phyloP scores from a whole-genome alignment of 2,888 invertebrate species.

The Hylaea fasciaria region DNA sequence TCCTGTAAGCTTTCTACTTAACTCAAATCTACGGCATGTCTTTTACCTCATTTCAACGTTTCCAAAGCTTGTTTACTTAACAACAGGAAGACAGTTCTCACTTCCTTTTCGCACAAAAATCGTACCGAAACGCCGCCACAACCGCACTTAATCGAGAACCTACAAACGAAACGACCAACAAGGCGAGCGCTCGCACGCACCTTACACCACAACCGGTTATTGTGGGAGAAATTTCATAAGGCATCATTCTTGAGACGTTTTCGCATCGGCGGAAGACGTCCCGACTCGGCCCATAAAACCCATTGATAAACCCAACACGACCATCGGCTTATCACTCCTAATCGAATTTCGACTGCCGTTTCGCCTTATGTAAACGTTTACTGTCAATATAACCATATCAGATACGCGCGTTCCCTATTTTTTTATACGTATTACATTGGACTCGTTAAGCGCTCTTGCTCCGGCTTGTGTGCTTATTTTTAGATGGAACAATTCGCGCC shows the following conservation, averaged over 20 bases:
- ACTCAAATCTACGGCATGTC: too few species aligned
- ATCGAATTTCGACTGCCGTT: slow-evolving; percentile 83
- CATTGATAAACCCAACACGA: slow-evolving; percentile 76
- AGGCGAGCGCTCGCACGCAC: slow-evolving; percentile 13
- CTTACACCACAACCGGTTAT: slow-evolving; percentile 47
- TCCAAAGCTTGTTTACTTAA: slow-evolving; percentile 5
- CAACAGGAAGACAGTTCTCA: slow-evolving; percentile 27
- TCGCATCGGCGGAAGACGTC: slow-evolving; percentile 62
- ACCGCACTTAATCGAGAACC: slow-evolving; percentile 29
- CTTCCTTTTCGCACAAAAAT: slow-evolving; percentile 29
- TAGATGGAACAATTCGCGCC: slow-evolving; percentile 78
- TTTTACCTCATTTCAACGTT: background rate
- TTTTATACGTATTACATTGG: slow-evolving; percentile 64
- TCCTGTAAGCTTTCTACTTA: too few species aligned
- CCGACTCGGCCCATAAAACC: slow-evolving; percentile 58
- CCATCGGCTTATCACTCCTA: slow-evolving; percentile 76
- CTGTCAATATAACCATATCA: slow-evolving; percentile 79
- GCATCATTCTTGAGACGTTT: slow-evolving; percentile 60
- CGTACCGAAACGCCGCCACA: slow-evolving; percentile 15
- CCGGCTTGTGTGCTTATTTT: slow-evolving; percentile 65
- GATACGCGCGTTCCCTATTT: slow-evolving; percentile 75
- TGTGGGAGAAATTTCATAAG: slow-evolving; percentile 51
- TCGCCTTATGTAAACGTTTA: slow-evolving; percentile 79
- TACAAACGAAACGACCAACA: slow-evolving; percentile 28
- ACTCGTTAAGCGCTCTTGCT: slow-evolving; percentile 43